Base-by-base conservation (phyloP, 2,888 invertebrate genomes). In the Mesorhabditis sp. region DNA sequence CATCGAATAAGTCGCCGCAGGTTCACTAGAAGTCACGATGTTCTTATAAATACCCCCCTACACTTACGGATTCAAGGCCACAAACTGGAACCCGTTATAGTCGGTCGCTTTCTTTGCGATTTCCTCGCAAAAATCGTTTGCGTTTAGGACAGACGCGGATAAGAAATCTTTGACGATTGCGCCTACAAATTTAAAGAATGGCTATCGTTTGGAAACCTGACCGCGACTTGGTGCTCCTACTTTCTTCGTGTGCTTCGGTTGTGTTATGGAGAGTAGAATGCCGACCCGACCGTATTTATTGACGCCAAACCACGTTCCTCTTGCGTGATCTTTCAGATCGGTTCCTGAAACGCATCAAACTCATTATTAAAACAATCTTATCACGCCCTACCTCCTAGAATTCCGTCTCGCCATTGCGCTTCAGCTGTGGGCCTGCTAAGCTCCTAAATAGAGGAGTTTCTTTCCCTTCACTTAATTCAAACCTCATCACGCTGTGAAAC, bases 241-340 rank as follows among this genome's bases (percentile, higher is more conserved):
- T 7, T 65, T 67, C 69, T 77, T 76, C 4, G 71, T 66, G 28
- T 70, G 62, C 7, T 64, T 62, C 10, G 76, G 77, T 70, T 79
- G 79, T 5, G 82, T 82, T 43, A 82, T 81, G 50, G 82, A 78
- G 4, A 82, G 72, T 4, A 82, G 62, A 70, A 76, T 77, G 43
- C 82, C 82, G 15, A 80, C 65, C 61, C 72, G 67, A 5, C 80
- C 80, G 4, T 66, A 6, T 41, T 65, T 50, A 62, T 73, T 71
- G 62, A 83, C 74, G 4, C 80, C 83, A 10, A 83, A 68, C 83
- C 83, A 83, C 5, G 83, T 83, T 45, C 83, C 83, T 42, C 76
- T 72, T 3, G 76, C 79, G 4, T 71, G 73, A 45, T 79, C 83
- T 64, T 74, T 67, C 66, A 76, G 72, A 70, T 83, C 83, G n/a